A percentile compares a stretch with the other conserved stretches of the same genome.
phyloP scores from a whole-genome alignment of 2,797 vertebrate species.

The Molossus alvarezi region DNA sequence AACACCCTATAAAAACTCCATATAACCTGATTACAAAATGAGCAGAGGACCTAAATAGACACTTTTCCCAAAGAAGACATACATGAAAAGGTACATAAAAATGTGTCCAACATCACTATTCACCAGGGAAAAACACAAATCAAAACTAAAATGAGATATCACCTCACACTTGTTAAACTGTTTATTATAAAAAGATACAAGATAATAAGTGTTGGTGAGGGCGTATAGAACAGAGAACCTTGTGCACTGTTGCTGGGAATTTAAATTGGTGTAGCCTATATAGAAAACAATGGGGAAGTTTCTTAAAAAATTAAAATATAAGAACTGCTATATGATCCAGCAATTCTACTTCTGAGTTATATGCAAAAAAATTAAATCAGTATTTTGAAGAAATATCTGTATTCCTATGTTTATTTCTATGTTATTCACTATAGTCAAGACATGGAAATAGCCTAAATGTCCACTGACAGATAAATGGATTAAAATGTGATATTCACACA shows the following conservation, averaged over 20 bases:
- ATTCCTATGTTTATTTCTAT: background rate
- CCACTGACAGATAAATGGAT: background rate
- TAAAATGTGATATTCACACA: background rate
- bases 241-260: background rate
- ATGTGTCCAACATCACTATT: background rate
- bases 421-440: background rate
- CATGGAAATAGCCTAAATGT: background rate
- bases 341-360: background rate
- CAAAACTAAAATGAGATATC: background rate
- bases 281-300: background rate
- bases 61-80: background rate
- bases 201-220: background rate
- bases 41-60: background rate
- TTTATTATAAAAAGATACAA: background rate
- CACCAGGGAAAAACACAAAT: background rate
- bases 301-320: slow-evolving; percentile 1
- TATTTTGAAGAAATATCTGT: background rate
- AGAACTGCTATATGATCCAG: background rate
- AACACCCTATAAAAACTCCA: background rate
- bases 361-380: background rate
- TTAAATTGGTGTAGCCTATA: background rate
- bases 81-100: background rate
- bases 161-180: background rate
- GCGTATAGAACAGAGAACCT: background rate
- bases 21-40: background rate